Percentiles rank a stretch among this genome's conserved stretches.
These are phyloP conservation scores for Ommatoiulus sabulosus DNA, from an alignment of 2,888 invertebrate species.

Conservation along the genomic window DNA sequence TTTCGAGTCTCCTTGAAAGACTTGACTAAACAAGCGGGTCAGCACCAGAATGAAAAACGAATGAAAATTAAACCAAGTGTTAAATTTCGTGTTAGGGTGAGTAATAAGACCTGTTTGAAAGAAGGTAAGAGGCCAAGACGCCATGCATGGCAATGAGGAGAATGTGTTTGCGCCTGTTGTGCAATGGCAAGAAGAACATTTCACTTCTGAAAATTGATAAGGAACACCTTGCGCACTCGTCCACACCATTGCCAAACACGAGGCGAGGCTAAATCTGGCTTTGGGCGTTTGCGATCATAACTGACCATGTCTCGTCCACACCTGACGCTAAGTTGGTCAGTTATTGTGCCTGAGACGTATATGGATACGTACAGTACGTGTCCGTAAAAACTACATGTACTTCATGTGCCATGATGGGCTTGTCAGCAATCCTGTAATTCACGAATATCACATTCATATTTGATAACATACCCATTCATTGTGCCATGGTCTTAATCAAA, in stretches of 20 bases:
- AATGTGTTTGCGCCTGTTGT: not conserved
- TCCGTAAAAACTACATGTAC: not conserved
- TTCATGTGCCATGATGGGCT: not conserved
- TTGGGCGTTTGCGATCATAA: not conserved
- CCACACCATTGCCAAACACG: not conserved
- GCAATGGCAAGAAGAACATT: not conserved
- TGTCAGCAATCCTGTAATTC: not conserved
- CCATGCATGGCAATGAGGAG: no score
- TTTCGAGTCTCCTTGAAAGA: not conserved
- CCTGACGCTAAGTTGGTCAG: not conserved
- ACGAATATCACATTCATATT: not conserved
- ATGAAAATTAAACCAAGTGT: not conserved
- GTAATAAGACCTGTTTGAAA: slow-evolving; percentile 19
- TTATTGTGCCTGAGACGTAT: not conserved
- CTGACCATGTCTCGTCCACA: not conserved
- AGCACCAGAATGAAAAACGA: slow-evolving; percentile 10
- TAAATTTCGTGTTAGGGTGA: slow-evolving; percentile 36
- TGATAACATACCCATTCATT: not conserved
- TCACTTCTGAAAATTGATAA: not conserved
- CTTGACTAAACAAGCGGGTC: slow-evolving; percentile 38
- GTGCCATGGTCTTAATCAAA: not conserved
- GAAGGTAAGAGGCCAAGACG: not conserved
- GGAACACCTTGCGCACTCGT: not conserved
- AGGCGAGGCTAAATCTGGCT: not conserved
- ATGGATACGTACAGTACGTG: not conserved